Evolutionary conservation across 2,113 vertebrate genomes (phyloP).

Genomic region (Calyptommatus sinebrachiatus): DNA sequence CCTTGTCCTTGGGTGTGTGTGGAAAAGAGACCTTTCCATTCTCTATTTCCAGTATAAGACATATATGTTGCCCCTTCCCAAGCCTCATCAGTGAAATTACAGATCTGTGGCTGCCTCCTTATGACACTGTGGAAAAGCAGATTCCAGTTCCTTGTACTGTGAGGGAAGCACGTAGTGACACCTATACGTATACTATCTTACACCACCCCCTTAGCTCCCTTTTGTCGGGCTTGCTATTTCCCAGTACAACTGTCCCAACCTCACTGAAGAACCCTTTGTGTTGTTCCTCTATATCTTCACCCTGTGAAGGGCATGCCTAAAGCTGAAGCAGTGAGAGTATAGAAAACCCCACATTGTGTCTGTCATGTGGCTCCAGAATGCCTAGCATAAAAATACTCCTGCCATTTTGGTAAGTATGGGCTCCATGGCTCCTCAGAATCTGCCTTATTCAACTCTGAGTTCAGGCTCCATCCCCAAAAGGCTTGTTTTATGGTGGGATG

Average conservation of each 20-base stretch:
- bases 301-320: background rate
- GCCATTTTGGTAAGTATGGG: background rate
- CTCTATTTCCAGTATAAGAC: background rate
- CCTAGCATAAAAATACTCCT: background rate
- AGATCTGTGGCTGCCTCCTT: background rate
- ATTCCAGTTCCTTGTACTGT: background rate
- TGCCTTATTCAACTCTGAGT: too few species aligned
- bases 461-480: too few species aligned
- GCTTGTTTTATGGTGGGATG: too few species aligned
- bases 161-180: background rate
- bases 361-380: background rate
- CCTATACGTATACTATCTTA: too few species aligned
- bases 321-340: background rate
- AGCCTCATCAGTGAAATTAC: background rate
- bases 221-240: background rate
- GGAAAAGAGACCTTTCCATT: background rate
- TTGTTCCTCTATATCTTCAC: background rate
- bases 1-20: conserved; percentile 12
- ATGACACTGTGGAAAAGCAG: background rate
- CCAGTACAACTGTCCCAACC: background rate
- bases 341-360: background rate
- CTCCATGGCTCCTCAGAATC: too few species aligned
- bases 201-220: background rate
- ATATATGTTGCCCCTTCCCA: background rate
- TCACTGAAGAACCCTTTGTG: background rate